phyloP scores from a whole-genome alignment of 2,888 invertebrate species.

The Macrosoma leucophasiata region DNA sequence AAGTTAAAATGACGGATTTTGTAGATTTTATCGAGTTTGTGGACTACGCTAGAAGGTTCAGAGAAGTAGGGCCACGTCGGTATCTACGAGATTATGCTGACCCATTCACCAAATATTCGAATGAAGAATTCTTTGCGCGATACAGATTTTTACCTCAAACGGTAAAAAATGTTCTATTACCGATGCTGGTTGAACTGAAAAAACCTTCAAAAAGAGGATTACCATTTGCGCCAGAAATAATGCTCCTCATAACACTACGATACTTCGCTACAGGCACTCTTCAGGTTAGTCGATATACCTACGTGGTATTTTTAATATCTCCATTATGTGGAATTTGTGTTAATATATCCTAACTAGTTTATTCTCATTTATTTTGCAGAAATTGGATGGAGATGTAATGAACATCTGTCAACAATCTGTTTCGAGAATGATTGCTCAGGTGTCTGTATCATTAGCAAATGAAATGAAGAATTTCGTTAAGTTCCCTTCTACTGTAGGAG shows the following conservation, averaged over 20 bases:
- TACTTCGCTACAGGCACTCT: slow-evolving; percentile 24
- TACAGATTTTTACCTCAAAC: slow-evolving; percentile 14
- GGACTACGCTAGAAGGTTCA: slow-evolving; percentile 4
- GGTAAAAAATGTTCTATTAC: slow-evolving; percentile 10
- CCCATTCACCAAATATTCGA: slow-evolving; percentile 17
- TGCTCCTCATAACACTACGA: slow-evolving; percentile 17
- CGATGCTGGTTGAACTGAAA: slow-evolving; percentile 13
- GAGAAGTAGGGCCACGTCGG: slow-evolving; percentile 11
- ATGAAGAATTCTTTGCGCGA: slow-evolving; percentile 10
- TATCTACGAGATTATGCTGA: slow-evolving; percentile 18
- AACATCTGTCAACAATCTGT: slow-evolving; percentile 25
- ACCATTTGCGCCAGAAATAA: slow-evolving; percentile 26
- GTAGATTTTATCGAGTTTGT: slow-evolving; percentile 12
- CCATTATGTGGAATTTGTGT: no score
- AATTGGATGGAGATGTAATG: slow-evolving; percentile 20
- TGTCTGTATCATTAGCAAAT: slow-evolving; percentile 20
- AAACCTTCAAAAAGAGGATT: slow-evolving; percentile 21
- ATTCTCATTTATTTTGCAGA: slow-evolving; percentile 7
- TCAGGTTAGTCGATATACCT: slow-evolving; percentile 16
- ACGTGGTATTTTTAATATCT: no score
- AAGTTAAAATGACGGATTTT: slow-evolving; percentile 6
- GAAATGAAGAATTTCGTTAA: slow-evolving; percentile 17
- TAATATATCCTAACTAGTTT: no score
- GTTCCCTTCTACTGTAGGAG: slow-evolving; percentile 15
- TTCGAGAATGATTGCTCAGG: slow-evolving; percentile 19